Evolutionary conservation across 2,888 invertebrate genomes (phyloP), one percentile per base, ranked within the genome.

Genomic region (Tetrapedia diversipes): DNA sequence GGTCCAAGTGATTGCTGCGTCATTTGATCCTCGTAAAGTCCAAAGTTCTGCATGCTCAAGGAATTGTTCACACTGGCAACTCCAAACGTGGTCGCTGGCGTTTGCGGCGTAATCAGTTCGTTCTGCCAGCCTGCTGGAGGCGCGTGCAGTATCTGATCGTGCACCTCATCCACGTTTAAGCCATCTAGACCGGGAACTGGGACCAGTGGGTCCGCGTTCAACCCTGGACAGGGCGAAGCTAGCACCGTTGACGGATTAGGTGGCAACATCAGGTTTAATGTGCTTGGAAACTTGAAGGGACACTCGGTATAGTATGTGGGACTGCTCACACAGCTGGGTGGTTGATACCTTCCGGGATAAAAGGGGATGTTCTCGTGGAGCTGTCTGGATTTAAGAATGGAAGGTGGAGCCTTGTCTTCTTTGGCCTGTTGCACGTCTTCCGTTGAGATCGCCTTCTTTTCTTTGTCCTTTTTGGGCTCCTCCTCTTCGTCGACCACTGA

Each of bases 401-500:
- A 32, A 27, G 65, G 53, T 6, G 78, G 80, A 27, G 51, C 53
- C n/a, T 68, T 70, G 1, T 47, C 71, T 1, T 78, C 78, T 39
- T 71, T 83, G 8, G 16, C 14, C 16, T 64, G 81, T n/a, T 41
- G 65, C 1, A 41, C 39, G 10, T 77, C 69, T 16, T 71, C 72
- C 29, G 71, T 29, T 1, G 73, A 45, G 3, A 22, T 10, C 8
- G 79, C 78, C 16, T 60, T 81, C 57, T 53, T 81, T 37, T 87
- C 89, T 64, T 85, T 89, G 4, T 89, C 88, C 67, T 89, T 91
- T 27, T 89, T 89, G 11, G 84, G 39, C 54, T 92, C 91, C 10
- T 91, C 91, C 70, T 96, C 96, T 89, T 96, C 96, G 7, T 95
- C 95, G 53, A 96, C 96, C 29, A 96, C 94, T 72, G 95, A 95